A percentile compares a stretch with the other conserved stretches of the same genome.
Conservation (phyloP, 2,113 vertebrate genomes). For the Epinephelus cyanopodus region DNA sequence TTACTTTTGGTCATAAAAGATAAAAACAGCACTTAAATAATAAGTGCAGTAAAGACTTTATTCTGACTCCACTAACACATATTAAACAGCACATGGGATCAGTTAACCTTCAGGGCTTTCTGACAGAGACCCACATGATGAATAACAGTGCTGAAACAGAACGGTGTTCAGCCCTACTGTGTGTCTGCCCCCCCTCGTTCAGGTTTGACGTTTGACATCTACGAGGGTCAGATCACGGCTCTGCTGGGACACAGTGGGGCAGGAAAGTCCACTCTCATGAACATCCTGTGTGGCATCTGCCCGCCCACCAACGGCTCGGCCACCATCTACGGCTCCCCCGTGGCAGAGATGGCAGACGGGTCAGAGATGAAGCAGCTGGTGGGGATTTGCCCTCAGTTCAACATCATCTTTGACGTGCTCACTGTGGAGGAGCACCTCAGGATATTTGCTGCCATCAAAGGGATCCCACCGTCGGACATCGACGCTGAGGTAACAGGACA, state of each 20-base stretch:
- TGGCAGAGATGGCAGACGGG: slow-evolving; percentile 92
- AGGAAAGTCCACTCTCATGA: slow-evolving; percentile 96
- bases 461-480: slow-evolving; percentile 88
- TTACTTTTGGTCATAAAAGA: no score
- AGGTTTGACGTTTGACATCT: slow-evolving; percentile 97
- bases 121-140: no score
- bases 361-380: slow-evolving; percentile 92
- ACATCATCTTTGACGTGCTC: slow-evolving; percentile 96
- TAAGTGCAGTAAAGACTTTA: no score
- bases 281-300: slow-evolving; percentile 96
- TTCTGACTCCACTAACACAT: no score
- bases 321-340: slow-evolving; percentile 92
- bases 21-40: no score
- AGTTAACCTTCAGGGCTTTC: no score
- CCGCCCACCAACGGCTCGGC: slow-evolving; percentile 89
- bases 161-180: background rate
- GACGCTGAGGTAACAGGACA: slow-evolving; percentile 87
- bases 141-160: background rate
- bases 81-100: no score
- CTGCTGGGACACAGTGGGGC: slow-evolving; percentile 96
- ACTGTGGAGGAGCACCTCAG: slow-evolving; percentile 97
- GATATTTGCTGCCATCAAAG: slow-evolving; percentile 95
- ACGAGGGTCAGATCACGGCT: slow-evolving; percentile 97
- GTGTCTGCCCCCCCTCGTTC: background rate
- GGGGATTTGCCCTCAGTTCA: slow-evolving; percentile 95